Evolutionary conservation across 2,797 vertebrate genomes (phyloP).

Genomic region (Natrix natrix): DNA sequence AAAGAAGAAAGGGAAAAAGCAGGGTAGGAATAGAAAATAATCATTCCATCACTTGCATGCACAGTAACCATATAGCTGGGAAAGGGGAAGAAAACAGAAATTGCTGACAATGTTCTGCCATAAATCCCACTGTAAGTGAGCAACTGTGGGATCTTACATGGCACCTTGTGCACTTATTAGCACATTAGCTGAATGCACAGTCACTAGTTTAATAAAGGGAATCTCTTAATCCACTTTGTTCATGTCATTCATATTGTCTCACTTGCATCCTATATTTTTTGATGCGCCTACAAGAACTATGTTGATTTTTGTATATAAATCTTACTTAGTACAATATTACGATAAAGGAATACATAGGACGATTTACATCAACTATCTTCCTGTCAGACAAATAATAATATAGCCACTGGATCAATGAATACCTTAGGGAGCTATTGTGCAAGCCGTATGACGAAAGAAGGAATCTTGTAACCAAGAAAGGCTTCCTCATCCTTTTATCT

Average conservation of each 20-base stretch:
- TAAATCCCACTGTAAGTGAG: background rate
- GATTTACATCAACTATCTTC: background rate
- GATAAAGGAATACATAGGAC: background rate
- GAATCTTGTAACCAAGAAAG: background rate
- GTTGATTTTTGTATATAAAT: background rate
- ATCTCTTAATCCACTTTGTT: background rate
- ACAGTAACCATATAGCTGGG: background rate
- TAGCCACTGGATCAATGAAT: background rate
- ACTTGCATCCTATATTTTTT: background rate
- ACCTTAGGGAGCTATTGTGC: background rate
- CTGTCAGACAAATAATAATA: background rate
- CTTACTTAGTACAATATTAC: background rate
- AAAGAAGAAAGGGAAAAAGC: background rate
- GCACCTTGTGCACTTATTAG: background rate
- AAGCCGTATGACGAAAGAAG: background rate
- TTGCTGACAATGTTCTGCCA: background rate
- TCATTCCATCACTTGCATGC: background rate
- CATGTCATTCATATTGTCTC: background rate
- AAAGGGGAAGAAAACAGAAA: rapidly evolving
- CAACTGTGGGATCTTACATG: background rate
- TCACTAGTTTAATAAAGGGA: background rate
- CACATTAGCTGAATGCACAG: background rate
- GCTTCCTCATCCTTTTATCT: background rate
- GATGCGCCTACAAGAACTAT: background rate
- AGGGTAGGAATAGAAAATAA: background rate